phyloP scores from a whole-genome alignment of 1,140 invertebrate species.

The Coenobita brevimanus region DNA sequence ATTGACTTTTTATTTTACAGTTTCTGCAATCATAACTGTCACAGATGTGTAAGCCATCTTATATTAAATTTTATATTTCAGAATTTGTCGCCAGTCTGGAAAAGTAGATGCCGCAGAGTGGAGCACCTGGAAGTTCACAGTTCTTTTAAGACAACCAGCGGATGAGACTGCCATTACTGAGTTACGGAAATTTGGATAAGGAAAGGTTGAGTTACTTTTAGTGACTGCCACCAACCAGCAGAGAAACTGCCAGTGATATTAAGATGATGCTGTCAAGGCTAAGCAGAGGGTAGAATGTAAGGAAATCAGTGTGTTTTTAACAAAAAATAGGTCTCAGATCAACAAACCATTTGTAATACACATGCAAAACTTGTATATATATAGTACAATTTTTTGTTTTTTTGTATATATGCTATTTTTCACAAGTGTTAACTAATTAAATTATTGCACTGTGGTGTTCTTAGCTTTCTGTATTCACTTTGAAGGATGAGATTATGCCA shows the following conservation, averaged over 20 bases:
- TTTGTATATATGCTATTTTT: too few relatives aligned
- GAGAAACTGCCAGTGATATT: conserved; percentile 42
- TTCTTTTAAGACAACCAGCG: conserved; percentile 37
- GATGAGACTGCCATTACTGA: conserved; percentile 46
- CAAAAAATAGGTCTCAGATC: not conserved
- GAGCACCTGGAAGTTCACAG: not conserved
- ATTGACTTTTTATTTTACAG: too few relatives aligned
- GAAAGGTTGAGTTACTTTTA: conserved; percentile 34
- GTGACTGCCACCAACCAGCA: conserved; percentile 42
- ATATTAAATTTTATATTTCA: conserved; percentile 16
- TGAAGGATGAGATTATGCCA: too few relatives aligned
- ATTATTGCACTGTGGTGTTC: too few relatives aligned
- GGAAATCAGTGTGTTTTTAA: conserved; percentile 24
- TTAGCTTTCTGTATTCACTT: too few relatives aligned
- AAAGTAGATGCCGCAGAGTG: not conserved
- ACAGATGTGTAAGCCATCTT: too few relatives aligned
- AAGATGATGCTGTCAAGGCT: conserved; percentile 5
- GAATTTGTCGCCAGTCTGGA: conserved; percentile 35
- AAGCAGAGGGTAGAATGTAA: conserved; percentile 29
- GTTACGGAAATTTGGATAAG: conserved; percentile 46
- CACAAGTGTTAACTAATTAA: too few relatives aligned
- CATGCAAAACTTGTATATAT: too few relatives aligned
- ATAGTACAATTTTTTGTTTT: too few relatives aligned
- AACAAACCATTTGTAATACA: too few relatives aligned
- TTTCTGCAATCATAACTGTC: too few relatives aligned